Base-by-base conservation (phyloP, 2,888 invertebrate genomes). In the Agrochola circellaris region DNA sequence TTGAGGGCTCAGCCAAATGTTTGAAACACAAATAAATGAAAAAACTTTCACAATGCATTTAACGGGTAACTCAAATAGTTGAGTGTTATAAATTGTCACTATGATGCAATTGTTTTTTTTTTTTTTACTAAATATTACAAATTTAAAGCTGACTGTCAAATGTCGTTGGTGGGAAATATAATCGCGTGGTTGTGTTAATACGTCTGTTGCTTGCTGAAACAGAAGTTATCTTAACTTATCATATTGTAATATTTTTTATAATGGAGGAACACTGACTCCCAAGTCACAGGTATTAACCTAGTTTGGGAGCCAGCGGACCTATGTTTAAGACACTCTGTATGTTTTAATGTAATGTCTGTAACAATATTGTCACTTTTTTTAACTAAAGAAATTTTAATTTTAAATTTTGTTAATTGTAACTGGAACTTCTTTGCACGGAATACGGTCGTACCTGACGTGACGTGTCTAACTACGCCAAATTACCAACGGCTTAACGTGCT, bases 21-120 rank as follows among this genome's bases (percentile, higher is more conserved):
- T 62, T 62, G n/a, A 48, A 71, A 73, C 51, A 38, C 54, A 62
- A 79, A 75, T 71, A 84, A 84, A 86, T 82, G 74, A 84, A 87
- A 87, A 79, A 79, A 87, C 77, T 87, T 86, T 71, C n/a, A 62
- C 72, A 77, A 68, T 70, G 64, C 78, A 77, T 83, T 85, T 76
- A 83, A 60, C 56, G 71, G 73, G 75, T 65, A 65, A 73, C 74
- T 56, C 34, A 30, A 81, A 76, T 79, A 73, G 73, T 76, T 85
- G 42, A 38, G 69, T 20, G 45, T 64, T 73, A 54, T 62, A 73
- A 82, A 54, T 6, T 62, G 34, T 20, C 38, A 58, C 56, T 61
- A 17, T 0, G 13, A 20, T 20, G 26, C 0, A 51, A 51, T 15
- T 26, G 8, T n/a, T 56, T 48, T 51, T 60, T 4, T 51, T 51